A percentile compares a stretch with the other conserved stretches of the same genome.
Conservation (phyloP, 1,140 invertebrate genomes). For the Rhynchophorus ferrugineus region DNA sequence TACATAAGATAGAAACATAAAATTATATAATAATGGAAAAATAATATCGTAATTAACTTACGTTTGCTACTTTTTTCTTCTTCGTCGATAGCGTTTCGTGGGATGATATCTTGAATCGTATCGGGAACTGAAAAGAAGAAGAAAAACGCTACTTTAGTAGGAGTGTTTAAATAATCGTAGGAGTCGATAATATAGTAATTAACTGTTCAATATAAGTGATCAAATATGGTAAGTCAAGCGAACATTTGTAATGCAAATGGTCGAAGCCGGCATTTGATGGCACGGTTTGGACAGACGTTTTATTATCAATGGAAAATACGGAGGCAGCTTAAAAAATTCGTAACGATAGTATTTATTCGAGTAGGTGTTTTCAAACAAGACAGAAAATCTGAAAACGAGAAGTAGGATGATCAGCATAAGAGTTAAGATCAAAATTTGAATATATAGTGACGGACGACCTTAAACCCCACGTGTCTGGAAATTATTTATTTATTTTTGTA, state of each 20-base stretch:
- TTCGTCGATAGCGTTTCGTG: conserved; percentile 54
- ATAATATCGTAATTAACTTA: conserved; percentile 43
- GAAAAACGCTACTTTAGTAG: conserved; percentile 17
- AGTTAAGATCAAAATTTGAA: too few relatives aligned
- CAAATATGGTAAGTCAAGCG: conserved; percentile 12
- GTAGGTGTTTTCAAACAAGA: too few relatives aligned
- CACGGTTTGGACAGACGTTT: conserved; percentile 7
- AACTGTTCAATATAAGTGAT: conserved; percentile 20
- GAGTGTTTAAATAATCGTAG: conserved; percentile 17
- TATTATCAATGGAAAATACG: conserved; percentile 17
- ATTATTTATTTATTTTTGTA: too few relatives aligned
- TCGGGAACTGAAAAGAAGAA: conserved; percentile 55
- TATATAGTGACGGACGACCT: too few relatives aligned
- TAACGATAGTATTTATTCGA: too few relatives aligned
- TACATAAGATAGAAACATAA: background rate
- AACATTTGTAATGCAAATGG: conserved; percentile 24
- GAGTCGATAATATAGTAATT: conserved; percentile 22
- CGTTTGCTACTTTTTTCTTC: conserved; percentile 71
- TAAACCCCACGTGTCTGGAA: too few relatives aligned
- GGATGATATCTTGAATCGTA: conserved; percentile 58
- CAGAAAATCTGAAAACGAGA: too few relatives aligned
- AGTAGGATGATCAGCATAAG: too few relatives aligned
- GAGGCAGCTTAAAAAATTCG: too few relatives aligned
- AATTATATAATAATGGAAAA: background rate
- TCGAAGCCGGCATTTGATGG: conserved; percentile 2